Evolutionary conservation across 1,140 invertebrate species (phyloP).

Genomic region (Aricia agestis): DNA sequence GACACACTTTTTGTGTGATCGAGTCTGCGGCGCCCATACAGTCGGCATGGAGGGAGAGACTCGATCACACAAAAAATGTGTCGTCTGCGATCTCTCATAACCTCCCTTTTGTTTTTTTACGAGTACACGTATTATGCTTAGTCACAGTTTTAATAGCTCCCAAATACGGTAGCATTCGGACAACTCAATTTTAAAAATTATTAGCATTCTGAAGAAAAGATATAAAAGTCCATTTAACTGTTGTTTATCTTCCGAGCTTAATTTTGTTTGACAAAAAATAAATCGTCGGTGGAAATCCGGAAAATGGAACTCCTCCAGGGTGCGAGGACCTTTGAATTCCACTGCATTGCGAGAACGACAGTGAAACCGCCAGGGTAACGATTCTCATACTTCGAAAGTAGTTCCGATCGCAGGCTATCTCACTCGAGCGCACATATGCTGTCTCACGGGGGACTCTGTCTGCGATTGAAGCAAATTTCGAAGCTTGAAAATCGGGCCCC

Average conservation of each 20-base stretch:
- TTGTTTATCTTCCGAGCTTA: not conserved
- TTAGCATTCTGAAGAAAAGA: not conserved
- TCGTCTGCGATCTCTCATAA: no score
- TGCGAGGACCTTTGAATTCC: not conserved
- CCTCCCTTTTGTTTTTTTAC: no score
- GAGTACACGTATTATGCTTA: not conserved
- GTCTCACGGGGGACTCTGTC: no score
- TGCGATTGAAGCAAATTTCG: no score
- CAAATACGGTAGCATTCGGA: not conserved
- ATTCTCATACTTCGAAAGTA: no score
- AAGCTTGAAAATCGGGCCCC: no score
- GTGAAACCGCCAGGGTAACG: not conserved
- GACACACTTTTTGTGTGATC: no score
- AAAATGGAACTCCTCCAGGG: not conserved
- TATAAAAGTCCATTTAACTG: constrained; percentile 1
- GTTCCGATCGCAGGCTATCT: no score
- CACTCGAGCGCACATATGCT: no score
- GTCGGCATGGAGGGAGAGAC: no score
- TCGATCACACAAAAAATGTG: no score
- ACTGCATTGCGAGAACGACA: not conserved
- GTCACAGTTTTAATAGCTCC: not conserved
- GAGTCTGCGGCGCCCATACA: no score
- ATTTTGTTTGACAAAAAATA: not conserved
- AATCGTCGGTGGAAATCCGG: not conserved
- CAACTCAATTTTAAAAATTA: not conserved